Evolutionary conservation across 2,113 vertebrate genomes (phyloP), one percentile per base, ranked within the genome.

Genomic region (Acanthisitta chloris): DNA sequence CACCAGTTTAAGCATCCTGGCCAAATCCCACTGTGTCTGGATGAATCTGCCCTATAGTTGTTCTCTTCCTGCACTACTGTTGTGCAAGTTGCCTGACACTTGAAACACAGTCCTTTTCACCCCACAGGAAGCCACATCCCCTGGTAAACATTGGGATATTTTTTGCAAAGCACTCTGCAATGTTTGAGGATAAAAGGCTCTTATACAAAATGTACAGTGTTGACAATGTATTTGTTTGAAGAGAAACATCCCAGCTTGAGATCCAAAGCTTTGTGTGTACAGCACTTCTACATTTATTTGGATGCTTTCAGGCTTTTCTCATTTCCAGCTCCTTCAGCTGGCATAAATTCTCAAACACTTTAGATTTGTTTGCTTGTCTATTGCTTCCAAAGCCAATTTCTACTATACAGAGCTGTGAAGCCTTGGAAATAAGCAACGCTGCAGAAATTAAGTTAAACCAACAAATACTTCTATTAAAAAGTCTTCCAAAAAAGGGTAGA

Each of bases 261-360:
- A 95, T 43, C 48, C 69, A 83, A 73, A 91, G 85, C 86, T 70
- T 79, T 92, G 83, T 86, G 78, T 85, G 83, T 77, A 91, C 83
- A 92, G 66, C 79, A 78, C 65, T 94, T 94, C 82, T 84, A 81
- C 88, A 93, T 70, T 94, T 69, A 89, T 83, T 72, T 94, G 45
- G 48, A 76, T 93, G 82, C 85, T 95, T 97, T 97, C 87, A 97
- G 61, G 38, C 92, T 81, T 94, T 87, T 90, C 92, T 94, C 64
- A 90, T 81, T 94, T 92, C 86, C 54, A 95, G 88, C 36, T 94
- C 81, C 46, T 51, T 89, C 76, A 94, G 74, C 65, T 91, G 85
- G 79, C 90, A 96, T 73, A 92, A 85, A 94, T 85, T 94, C 69
- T 87, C 82, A 76, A 95, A 86, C 81, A 85, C 74, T 86, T 90